Conservation (phyloP, 2,113 vertebrate species). For the Neoarius graeffei region DNA sequence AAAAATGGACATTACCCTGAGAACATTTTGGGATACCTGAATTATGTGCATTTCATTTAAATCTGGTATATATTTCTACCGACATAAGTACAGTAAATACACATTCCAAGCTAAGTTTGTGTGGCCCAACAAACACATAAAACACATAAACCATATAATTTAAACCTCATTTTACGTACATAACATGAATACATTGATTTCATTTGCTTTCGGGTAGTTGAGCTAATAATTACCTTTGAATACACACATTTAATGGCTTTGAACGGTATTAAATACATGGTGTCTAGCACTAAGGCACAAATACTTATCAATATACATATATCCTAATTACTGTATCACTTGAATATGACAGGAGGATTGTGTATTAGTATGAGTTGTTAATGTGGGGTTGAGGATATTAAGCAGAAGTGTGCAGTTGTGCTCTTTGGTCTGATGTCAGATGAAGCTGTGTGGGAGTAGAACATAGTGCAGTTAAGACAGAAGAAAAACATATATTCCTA, state of each 20-base stretch:
- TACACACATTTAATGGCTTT: neutral
- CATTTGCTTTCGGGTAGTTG: neutral
- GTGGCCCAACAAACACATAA: neutral
- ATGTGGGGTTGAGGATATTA: neutral
- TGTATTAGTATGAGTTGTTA: neutral
- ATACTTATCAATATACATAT: neutral
- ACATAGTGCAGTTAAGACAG: neutral
- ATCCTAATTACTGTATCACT: neutral
- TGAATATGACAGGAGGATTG: neutral
- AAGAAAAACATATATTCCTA: neutral
- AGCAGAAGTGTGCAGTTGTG: slow-evolving; percentile 22
- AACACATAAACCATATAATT: neutral
- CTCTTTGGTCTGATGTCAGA: slow-evolving; percentile 9
- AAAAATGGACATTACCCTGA: slow-evolving; percentile 25
- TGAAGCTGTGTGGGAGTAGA: slow-evolving; percentile 25
- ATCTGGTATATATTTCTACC: neutral
- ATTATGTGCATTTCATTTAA: slow-evolving; percentile 5
- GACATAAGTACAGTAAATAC: neutral
- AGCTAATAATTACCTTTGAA: neutral
- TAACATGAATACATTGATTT: neutral
- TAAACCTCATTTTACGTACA: neutral
- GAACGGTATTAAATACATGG: neutral
- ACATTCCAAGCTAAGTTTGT: neutral
- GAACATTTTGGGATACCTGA: slow-evolving; percentile 33
- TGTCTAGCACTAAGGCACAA: neutral